Base-by-base conservation (phyloP, 2,113 vertebrate genomes). In the Pterophyllum scalare region DNA sequence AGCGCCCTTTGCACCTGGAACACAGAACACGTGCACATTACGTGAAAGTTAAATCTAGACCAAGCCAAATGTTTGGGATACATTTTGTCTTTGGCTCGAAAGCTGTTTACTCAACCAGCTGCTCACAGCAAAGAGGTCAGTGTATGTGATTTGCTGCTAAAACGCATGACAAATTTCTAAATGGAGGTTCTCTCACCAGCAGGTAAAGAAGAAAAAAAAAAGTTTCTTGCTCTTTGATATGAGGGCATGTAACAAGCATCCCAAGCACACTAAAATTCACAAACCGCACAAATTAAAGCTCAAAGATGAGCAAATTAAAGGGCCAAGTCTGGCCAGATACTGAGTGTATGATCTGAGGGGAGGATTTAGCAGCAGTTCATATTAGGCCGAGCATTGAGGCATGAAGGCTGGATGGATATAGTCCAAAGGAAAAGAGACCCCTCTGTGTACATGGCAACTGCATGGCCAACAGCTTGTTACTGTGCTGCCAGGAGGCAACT, bases 1-100 rank as follows among this genome's bases (percentile, higher is more conserved):
- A 98, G 79, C 93, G 96, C 28, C 97, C 98, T 87, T 97, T 97
- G 59, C 94, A 97, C 98, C 98, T 99, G 90, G 75, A 94, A 92
- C 56, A 93, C 28, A 88, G 64, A 64, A 86, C 87, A 90, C 17
- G 38, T 54, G 64, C 72, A 59, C 75, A 79, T 82, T 38, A 81
- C 59, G 82, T 84, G 59, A 83, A 87, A 88, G 75, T 83, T 72
- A 88, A 77, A 75, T 75, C 24, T 2, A 40, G 60, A 82, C 61
- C 77, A 49, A 60, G 80, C 84, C 87, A 87, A 80, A 75, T 85
- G 88, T 86, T 75, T 82, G 78, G 28, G 87, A 80, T 78, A 59
- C 79, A 79, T 74, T 83, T 86, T 67, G 5, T 87, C 67, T 86
- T 60, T 86, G 81, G 88, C 82, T 38, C 56, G 40, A 65, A 64